Conservation (phyloP, 2,113 vertebrate species). For the Rhabdomys dilectus region DNA sequence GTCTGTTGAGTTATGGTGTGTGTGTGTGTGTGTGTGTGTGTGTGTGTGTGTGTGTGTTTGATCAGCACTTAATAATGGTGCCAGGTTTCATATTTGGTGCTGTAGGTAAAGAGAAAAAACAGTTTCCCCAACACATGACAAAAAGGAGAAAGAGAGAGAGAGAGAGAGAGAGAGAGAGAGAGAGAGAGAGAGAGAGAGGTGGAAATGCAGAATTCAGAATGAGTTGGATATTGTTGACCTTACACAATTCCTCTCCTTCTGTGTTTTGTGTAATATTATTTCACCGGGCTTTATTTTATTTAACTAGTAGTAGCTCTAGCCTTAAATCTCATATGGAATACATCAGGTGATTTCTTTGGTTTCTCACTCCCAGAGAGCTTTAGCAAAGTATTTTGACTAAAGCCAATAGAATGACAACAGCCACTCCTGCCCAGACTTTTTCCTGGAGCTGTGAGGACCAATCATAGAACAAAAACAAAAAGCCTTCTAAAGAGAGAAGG, state of each 20-base stretch:
- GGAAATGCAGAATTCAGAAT: conserved; percentile 23
- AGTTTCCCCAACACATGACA: background rate
- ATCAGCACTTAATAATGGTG: conserved; percentile 48
- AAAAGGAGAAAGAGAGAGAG: too few relatives aligned
- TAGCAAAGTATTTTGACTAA: background rate
- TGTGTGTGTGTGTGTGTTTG: background rate
- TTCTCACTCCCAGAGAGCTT: background rate
- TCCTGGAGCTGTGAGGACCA: background rate
- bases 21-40: background rate
- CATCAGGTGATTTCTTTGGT: conserved; percentile 20
- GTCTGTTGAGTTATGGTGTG: background rate
- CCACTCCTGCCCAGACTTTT: background rate
- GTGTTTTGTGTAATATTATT: conserved; percentile 5
- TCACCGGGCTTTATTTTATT: conserved; percentile 35
- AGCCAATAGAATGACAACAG: background rate
- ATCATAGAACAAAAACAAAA: background rate
- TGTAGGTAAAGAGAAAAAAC: conserved; percentile 11
- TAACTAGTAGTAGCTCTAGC: conserved; percentile 42
- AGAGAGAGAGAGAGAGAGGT: background rate
- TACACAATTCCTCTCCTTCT: background rate
- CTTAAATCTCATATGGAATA: conserved; percentile 29
- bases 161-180: background rate
- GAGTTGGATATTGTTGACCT: background rate
- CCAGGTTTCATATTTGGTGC: conserved; percentile 46
- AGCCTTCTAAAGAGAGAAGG: background rate